Evolutionary conservation across 2,888 invertebrate species (phyloP).

Genomic region (Psylliodes chrysocephalus): DNA sequence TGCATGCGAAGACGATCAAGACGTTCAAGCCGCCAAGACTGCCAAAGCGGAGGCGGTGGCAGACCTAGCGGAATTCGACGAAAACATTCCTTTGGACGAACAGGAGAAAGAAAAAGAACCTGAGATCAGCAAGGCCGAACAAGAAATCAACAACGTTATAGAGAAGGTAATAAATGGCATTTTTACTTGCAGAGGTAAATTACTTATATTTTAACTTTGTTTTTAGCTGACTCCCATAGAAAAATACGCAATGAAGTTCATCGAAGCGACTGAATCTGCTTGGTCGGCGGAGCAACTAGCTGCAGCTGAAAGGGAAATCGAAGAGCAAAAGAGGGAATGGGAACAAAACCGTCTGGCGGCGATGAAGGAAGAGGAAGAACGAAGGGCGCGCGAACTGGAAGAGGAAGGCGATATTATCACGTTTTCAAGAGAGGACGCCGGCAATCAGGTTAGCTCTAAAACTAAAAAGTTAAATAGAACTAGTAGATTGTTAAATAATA

Average conservation of each 20-base stretch:
- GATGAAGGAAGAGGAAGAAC: slow-evolving; percentile 73
- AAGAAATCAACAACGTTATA: slow-evolving; percentile 76
- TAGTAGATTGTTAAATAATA: slow-evolving; percentile 42
- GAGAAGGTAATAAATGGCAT: slow-evolving; percentile 74
- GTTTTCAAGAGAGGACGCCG: slow-evolving; percentile 80
- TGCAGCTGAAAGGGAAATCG: slow-evolving; percentile 89
- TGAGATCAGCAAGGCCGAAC: slow-evolving; percentile 78
- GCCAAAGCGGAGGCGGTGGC: slow-evolving; percentile 91
- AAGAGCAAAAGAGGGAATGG: slow-evolving; percentile 88
- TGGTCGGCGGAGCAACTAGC: slow-evolving; percentile 87
- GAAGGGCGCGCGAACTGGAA: slow-evolving; percentile 69
- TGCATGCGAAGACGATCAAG: slow-evolving; percentile 94
- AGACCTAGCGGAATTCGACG: slow-evolving; percentile 95
- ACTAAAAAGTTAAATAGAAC: slow-evolving; percentile 47
- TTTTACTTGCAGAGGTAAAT: too few relatives aligned
- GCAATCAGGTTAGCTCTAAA: slow-evolving; percentile 84
- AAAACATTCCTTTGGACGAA: slow-evolving; percentile 89
- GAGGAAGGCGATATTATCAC: slow-evolving; percentile 75
- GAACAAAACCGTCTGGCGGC: slow-evolving; percentile 84
- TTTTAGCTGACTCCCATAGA: slow-evolving; percentile 91
- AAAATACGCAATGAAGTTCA: slow-evolving; percentile 92
- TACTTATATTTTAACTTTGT: too few relatives aligned
- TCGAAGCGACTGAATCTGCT: slow-evolving; percentile 85
- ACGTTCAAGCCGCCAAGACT: slow-evolving; percentile 88
- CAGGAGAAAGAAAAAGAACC: slow-evolving; percentile 64